phyloP scores from a whole-genome alignment of 1,140 invertebrate genomes.

The Euwallacea fornicatus region DNA sequence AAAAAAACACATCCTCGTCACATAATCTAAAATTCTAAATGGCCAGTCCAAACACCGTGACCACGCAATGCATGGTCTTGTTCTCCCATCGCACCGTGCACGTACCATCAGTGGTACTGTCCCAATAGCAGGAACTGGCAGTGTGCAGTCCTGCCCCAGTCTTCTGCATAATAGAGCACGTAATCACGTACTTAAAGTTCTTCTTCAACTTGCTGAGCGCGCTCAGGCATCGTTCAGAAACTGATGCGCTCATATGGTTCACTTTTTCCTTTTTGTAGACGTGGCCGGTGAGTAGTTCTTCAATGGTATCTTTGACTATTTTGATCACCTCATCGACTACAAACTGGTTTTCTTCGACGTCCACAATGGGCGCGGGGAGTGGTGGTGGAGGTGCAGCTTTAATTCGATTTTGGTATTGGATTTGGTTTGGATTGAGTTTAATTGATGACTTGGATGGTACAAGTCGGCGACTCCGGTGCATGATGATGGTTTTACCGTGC shows the following conservation, averaged over 20 bases:
- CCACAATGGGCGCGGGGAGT: constrained; percentile 20
- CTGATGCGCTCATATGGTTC: constrained; percentile 93
- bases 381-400: constrained; percentile 1
- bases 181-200: constrained; percentile 87
- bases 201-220: constrained; percentile 93
- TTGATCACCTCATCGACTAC: constrained; percentile 81
- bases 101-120: constrained; percentile 92
- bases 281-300: constrained; percentile 91
- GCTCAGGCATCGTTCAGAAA: constrained; percentile 90
- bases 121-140: constrained; percentile 98
- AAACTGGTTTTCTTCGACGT: constrained; percentile 51
- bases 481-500: constrained; percentile 1
- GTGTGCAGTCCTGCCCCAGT: constrained; percentile 96
- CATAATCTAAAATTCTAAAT: constrained; percentile 38
- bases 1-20: too few relatives aligned
- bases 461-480: constrained; percentile 11
- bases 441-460: constrained; percentile 10
- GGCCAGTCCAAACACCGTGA: constrained; percentile 52
- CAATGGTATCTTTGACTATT: constrained; percentile 96
- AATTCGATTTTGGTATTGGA: constrained; percentile 12
- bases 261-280: constrained; percentile 95
- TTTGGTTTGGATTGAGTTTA: background rate
- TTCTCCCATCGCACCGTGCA: constrained; percentile 99
- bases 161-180: constrained; percentile 97
- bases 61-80: constrained; percentile 98